Conservation (phyloP, 2,113 vertebrate genomes). For the Loxodonta africana region DNA sequence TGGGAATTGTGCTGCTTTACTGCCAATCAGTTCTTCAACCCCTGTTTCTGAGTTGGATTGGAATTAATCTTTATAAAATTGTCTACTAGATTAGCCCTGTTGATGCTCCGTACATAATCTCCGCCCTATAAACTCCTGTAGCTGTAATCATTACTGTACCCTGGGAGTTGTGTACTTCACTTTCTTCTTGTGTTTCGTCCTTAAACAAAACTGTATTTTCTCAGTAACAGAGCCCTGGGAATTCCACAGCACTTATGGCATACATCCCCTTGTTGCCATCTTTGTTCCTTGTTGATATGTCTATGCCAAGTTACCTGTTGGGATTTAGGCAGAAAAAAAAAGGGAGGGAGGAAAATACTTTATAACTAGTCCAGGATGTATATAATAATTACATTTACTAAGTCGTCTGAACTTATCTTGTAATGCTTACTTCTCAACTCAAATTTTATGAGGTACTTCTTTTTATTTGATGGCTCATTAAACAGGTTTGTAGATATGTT, state of each 20-base stretch:
- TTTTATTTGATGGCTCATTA: neutral
- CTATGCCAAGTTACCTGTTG: neutral
- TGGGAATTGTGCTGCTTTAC: neutral
- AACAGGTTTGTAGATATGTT: neutral
- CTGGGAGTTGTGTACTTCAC: neutral
- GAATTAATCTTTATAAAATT: neutral
- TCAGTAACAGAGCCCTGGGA: neutral
- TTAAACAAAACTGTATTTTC: neutral
- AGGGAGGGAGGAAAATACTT: neutral
- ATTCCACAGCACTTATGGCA: neutral
- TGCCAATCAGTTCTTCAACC: neutral
- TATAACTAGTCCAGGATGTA: neutral
- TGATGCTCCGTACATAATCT: neutral
- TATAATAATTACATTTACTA: neutral
- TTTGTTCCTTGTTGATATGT: neutral
- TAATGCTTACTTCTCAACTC: neutral
- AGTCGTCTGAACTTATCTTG: neutral
- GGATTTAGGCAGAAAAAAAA: slow-evolving; percentile 3
- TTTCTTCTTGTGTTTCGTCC: neutral
- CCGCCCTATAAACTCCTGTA: neutral
- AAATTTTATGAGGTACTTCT: neutral
- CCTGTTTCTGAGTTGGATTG: neutral
- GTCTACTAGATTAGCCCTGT: neutral
- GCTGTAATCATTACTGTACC: neutral
- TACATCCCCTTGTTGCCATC: neutral